A percentile compares a stretch with the other conserved stretches of the same genome.
Conservation (phyloP, 1,140 invertebrate genomes). For the Neelides sp. region DNA sequence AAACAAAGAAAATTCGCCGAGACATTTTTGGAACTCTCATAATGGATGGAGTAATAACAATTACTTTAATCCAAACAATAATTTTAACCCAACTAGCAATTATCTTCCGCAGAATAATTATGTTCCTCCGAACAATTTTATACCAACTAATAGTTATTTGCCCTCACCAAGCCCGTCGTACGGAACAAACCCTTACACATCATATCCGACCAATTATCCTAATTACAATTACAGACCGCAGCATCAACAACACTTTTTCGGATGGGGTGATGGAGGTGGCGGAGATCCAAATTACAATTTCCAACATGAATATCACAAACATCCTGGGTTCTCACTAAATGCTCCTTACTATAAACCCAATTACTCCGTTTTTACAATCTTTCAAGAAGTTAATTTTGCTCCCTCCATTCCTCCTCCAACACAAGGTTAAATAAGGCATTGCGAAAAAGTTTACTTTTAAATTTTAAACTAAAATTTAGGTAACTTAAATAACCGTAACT, state of each 20-base stretch:
- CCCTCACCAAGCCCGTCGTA: neutral
- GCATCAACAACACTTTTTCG: neutral
- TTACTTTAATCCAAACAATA: neutral
- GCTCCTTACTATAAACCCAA: slow-evolving; percentile 24
- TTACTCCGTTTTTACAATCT: slow-evolving; percentile 15
- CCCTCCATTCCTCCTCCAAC: slow-evolving; percentile 2
- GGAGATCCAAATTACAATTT: neutral
- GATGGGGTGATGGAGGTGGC: neutral
- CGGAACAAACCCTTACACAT: neutral
- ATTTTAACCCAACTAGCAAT: neutral
- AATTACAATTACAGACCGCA: neutral
- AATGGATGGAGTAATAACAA: too few relatives aligned
- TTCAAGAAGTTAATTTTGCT: slow-evolving; percentile 24
- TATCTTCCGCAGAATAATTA: too few relatives aligned
- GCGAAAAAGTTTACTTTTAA: too few relatives aligned
- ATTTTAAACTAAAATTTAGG: too few relatives aligned
- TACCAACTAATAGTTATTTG: neutral
- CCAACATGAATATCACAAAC: neutral
- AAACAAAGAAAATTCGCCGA: neutral
- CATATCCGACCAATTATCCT: slow-evolving; percentile 3
- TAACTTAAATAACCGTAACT: too few relatives aligned
- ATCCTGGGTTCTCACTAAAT: slow-evolving; percentile 2
- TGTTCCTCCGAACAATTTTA: neutral
- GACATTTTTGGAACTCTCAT: neutral
- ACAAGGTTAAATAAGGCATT: too few relatives aligned